Evolutionary conservation across 30 jellyfish, hydroid and myxozoan genomes (phyloP).

Genomic region (Calvadosia cruxmelitensis): DNA sequence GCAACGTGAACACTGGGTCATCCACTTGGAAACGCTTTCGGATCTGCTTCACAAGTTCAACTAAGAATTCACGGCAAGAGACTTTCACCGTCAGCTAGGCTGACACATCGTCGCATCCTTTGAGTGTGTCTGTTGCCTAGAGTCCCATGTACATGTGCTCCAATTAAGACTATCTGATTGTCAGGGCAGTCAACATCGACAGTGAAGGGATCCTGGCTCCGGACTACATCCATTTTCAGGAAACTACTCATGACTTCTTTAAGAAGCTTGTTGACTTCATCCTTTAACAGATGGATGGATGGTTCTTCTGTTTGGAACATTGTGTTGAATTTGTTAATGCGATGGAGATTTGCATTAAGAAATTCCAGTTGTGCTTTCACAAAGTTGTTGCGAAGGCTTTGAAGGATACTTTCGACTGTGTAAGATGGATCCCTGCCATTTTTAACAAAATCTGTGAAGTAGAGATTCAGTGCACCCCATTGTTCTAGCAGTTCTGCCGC

Average conservation of each 20-base stretch:
- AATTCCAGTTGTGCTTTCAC: slow-evolving; percentile 6
- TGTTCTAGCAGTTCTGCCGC: slow-evolving; percentile 21
- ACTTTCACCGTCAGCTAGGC: slow-evolving; percentile 3
- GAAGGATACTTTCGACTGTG: no score
- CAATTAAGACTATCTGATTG: slow-evolving; percentile 10
- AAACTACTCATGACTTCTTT: slow-evolving; percentile 7
- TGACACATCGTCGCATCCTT: slow-evolving; percentile 6
- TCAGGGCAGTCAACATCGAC: slow-evolving; percentile 3
- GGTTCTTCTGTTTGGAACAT: slow-evolving; percentile 36
- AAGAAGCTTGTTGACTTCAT: slow-evolving; percentile 9
- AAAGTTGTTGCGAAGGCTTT: slow-evolving; percentile 6
- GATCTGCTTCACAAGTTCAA: slow-evolving; percentile 17
- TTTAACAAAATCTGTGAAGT: no score
- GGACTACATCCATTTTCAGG: slow-evolving; percentile 6
- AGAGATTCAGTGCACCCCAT: slow-evolving; percentile 27
- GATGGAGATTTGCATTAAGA: no score
- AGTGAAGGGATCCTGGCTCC: slow-evolving; percentile 20
- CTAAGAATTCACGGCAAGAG: slow-evolving; percentile 21
- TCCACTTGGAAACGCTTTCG: slow-evolving; percentile 10
- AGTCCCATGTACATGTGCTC: slow-evolving; percentile 10
- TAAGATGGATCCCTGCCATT: slow-evolving; percentile 19
- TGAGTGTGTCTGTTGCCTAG: slow-evolving; percentile 15
- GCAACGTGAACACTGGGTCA: slow-evolving; percentile 1
- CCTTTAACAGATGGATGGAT: slow-evolving; percentile 16
- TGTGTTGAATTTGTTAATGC: slow-evolving; percentile 12